Evolutionary conservation across 2,113 vertebrate genomes (phyloP).

Genomic region (zebrafish (Danio rerio)): GRCz12tu NC_133189.1:2733001-2733500

Average conservation of each 20-base stretch:
- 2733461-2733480: not conserved
- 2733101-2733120: too few species aligned
- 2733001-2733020: too few species aligned
- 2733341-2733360: not conserved
- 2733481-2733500: too few species aligned
- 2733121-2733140: too few species aligned
- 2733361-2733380: not conserved
- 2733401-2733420: not conserved
- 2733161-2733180: too few species aligned
- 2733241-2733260: conserved; percentile 58
- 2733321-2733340: conserved; percentile 21
- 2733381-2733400: not conserved
- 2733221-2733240: conserved; percentile 20
- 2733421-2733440: not conserved
- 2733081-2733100: too few species aligned
- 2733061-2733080: too few species aligned
- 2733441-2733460: not conserved
- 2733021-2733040: too few species aligned
- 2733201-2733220: not conserved
- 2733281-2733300: conserved; percentile 6
- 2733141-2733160: too few species aligned
- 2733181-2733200: not conserved
- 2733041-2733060: too few species aligned
- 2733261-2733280: conserved; percentile 42
- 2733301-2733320: not conserved